Conservation (phyloP, 2,113 vertebrate genomes). For the Trichomycterus rosablanca region DNA sequence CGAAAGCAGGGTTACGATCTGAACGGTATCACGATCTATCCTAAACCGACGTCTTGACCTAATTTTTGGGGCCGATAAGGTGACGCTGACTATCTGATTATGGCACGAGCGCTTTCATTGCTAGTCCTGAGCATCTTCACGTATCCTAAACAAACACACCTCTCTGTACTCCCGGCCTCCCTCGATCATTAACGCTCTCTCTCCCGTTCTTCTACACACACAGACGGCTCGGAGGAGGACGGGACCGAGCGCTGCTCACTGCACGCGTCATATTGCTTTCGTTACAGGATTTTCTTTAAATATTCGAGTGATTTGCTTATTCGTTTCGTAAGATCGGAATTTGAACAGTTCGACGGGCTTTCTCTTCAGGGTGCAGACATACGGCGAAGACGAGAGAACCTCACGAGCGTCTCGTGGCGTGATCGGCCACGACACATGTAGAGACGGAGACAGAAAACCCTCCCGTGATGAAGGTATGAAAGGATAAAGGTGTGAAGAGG, state of each 20-base stretch:
- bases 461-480: conserved; percentile 29
- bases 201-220: not conserved
- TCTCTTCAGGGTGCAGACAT: conserved; percentile 8
- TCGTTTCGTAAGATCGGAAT: conserved; percentile 6
- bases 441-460: conserved; percentile 21
- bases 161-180: not conserved
- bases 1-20: no score
- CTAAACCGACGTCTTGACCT: no score
- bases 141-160: not conserved
- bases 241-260: not conserved
- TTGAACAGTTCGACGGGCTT: conserved; percentile 14
- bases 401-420: conserved; percentile 6
- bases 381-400: not conserved
- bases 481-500: conserved; percentile 27
- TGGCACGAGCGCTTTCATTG: not conserved
- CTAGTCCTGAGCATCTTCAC: conserved; percentile 4
- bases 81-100: not conserved
- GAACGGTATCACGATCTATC: no score
- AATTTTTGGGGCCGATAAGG: no score
- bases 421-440: conserved; percentile 19
- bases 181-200: not conserved
- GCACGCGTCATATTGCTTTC: conserved; percentile 41
- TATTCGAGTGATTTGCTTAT: conserved; percentile 19
- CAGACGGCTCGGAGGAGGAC: conserved; percentile 10
- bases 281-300: conserved; percentile 32